Base-by-base conservation (phyloP, 92 coral and sea anemone genomes). In the Umimayanthus kanabou region DNA sequence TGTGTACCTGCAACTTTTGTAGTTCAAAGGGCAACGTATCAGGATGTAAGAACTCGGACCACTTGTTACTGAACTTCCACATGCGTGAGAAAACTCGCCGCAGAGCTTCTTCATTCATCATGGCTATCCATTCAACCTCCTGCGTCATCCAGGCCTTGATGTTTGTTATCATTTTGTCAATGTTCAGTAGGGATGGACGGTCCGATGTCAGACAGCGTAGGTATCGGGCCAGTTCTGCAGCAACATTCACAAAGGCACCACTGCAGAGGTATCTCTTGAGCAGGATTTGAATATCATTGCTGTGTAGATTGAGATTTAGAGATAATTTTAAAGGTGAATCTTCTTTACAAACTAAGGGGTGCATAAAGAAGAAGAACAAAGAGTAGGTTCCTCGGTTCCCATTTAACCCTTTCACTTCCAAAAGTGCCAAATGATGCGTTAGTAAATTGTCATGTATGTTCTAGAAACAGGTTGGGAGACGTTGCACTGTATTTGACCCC, bases 221-320 rank as follows among this genome's bases (percentile, higher is more conserved):
- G 74, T 85, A 95, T 86, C 92, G 96, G 15, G 98, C 99, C 81
- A 97, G 79, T 23, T 96, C 95, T 55, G 96, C 93, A 8, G 91
- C 94, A n/a, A 95, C 98, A 86, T 94, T 97, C 26, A 97, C 85
- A 77, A 97, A 97, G 15, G 98, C 97, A 71, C 94, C 96, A 71
- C 99, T 97, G 87, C 93, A 83, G 30, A 94, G 95, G 88, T 95
- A 95, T 23, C 99, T 81, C 81, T 97, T 95, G 76, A 97, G 96
- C 45, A 97, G 94, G n/a, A 97, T 92, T 80, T 97, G 94, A 15
- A 91, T 74, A 29, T 86, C 91, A n/a, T 91, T 88, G 67, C 98
- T 96, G 90, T 42, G 88, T 37, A 55, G 10, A 45, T 22, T 11
- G 39, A 13, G 67, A 47, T 26, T 29, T 39, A 55, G 65, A 39